Evolutionary conservation across 2,888 invertebrate species (phyloP), one percentile per base, ranked within the genome.

Genomic region (Andrena minutula): DNA sequence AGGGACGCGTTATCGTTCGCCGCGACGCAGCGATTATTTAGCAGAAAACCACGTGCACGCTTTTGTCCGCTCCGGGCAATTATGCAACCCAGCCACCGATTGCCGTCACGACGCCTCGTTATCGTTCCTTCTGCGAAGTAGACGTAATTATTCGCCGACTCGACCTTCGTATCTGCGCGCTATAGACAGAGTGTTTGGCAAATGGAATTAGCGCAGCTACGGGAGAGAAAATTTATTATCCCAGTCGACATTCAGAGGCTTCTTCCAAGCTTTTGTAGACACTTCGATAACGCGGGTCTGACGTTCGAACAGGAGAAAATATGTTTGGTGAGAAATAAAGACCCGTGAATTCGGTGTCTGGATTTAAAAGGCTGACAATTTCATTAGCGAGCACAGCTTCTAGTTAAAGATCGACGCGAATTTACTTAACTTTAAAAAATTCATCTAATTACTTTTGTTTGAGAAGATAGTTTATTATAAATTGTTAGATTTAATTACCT

Each of bases 71-170:
- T 28, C 53, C 28, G 32, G 10, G 7, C 41, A 58, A 71, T 81
- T 77, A 74, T 56, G 66, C 70, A 81, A 81, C 16, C 5, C 2
- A 26, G 58, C 23, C 20, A 28, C 7, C 6, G 26, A 12, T 8
- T 8, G 8, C 28, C 30, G 32, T 28, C 70, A 23, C 51, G 58
- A 10, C 26, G 26, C 10, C 35, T 12, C 49, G 35, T 82, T 70
- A 73, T 82, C 72, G 51, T 4, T 4, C 8, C 26, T 69, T 75
- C 78, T 8, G 10, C 56, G 68, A 83, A 78, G 23, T 2, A 8
- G 1, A 6, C 30, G 51, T 41, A 77, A 77, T 71, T 74, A 41
- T 58, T 68, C 56, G 64, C 26, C 23, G 12, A 30, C 10, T 8
- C 69, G 32, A 53, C 16, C 65, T 61, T 53, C 49, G 7, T 35